A percentile compares a stretch with the other conserved stretches of the same genome.
Evolutionary conservation across 2,797 vertebrate species (phyloP).

Genomic region (Rhadinocentrus ornatus): DNA sequence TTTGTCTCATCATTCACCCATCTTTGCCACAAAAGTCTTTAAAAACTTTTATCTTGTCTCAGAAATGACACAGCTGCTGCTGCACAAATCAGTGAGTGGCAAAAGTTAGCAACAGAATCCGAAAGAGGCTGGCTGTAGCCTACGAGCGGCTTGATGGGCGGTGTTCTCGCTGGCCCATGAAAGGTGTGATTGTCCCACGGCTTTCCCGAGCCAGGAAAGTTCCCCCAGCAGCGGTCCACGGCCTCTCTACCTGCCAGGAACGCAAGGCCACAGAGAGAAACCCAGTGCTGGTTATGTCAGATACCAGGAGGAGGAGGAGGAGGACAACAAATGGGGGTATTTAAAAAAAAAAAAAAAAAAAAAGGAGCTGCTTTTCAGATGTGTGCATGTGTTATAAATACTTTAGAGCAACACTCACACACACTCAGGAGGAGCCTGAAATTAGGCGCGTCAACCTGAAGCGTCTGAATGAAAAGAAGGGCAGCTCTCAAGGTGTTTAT

Average conservation of each 20-base stretch:
- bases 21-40: not conserved
- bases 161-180: slow-evolving; percentile 81
- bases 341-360: slow-evolving; percentile 54
- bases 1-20: not conserved
- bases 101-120: slow-evolving; percentile 37
- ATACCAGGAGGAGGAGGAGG: slow-evolving; percentile 48
- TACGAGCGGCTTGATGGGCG: slow-evolving; percentile 69
- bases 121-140: slow-evolving; percentile 48
- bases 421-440: slow-evolving; percentile 50
- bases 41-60: not conserved
- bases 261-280: slow-evolving; percentile 58
- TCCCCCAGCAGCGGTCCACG: slow-evolving; percentile 79
- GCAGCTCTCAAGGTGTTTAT: slow-evolving; percentile 78
- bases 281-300: slow-evolving; percentile 69
- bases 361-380: slow-evolving; percentile 35
- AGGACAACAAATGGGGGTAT: not conserved
- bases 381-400: slow-evolving; percentile 79
- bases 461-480: slow-evolving; percentile 71
- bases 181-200: slow-evolving; percentile 84
- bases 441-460: slow-evolving; percentile 42
- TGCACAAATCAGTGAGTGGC: slow-evolving; percentile 23
- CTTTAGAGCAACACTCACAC: slow-evolving; percentile 54
- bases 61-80: not conserved
- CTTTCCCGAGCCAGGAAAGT: slow-evolving; percentile 85
- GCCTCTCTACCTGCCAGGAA: slow-evolving; percentile 81